Evolutionary conservation across 2,797 vertebrate genomes (phyloP), one percentile per base, ranked within the genome.

Genomic region (Dermochelys coriacea): DNA sequence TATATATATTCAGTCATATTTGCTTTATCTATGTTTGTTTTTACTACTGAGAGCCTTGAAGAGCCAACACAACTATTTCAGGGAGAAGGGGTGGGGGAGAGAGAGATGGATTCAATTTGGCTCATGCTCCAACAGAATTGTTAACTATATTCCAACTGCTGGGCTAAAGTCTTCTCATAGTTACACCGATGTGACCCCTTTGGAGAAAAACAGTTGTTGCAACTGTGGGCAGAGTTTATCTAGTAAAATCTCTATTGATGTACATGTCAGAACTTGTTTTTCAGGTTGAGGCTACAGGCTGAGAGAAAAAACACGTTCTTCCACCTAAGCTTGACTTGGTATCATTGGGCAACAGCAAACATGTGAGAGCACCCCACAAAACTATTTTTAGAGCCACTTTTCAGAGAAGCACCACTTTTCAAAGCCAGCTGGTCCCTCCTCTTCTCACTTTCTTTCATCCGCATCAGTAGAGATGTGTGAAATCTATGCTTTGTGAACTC

Each of bases 301-400:
- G 45, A 51, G 84, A 34, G 37, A 23, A 59, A 12, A 71, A 78
- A 37, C 14, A 8, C n/a, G 3, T 29, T 83, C 90, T 90, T 91
- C 57, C 57, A 59, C 54, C 2, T 59, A 45, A 49, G 68, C 8
- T 68, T 90, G 75, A 31, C 15, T 3, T 18, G 41, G 45, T 80
- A 88, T 80, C 77, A 74, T 64, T 80, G 51, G 55, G 54, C 37
- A 68, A 6, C 23, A 21, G 12, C 50, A 50, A 82, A 27, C 10
- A 54, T 1, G 75, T 0, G 0, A 1, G 2, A 21, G 11, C 12
- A 21, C 29, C 59, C 7, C 1, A 0, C 9, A 6, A 75, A 1
- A 8, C 49, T 84, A 19, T 57, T 81, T 21, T 86, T 4, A 57
- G 80, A 87, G 19, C n/a, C 12, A 10, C 25, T 75, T 19, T 61